These are phyloP conservation scores for Palythoa grandis DNA, from an alignment of 92 coral and sea anemone genomes.

Conservation along the genomic window DNA sequence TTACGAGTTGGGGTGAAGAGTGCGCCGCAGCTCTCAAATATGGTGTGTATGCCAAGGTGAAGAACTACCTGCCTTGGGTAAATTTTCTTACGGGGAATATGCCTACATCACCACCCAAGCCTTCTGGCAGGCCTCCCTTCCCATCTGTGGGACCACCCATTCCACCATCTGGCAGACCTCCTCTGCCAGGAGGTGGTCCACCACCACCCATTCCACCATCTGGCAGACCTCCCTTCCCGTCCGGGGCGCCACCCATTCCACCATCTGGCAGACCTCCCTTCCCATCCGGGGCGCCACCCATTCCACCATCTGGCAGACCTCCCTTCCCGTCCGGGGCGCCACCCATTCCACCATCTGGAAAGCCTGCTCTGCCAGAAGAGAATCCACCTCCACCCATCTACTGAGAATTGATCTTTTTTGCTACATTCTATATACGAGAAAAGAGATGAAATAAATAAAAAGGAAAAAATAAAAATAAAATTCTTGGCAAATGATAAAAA, in stretches of 20 bases:
- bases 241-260: not conserved
- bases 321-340: constrained; percentile 5
- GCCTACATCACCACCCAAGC: constrained; percentile 25
- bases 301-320: not conserved
- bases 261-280: constrained; percentile 16
- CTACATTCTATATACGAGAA: no score
- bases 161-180: not conserved
- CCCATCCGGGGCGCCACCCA: constrained; percentile 1
- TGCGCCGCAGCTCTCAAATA: constrained; percentile 82
- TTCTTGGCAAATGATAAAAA: no score
- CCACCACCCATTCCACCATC: not conserved
- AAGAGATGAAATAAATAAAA: no score
- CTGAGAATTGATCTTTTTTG: no score
- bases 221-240: not conserved
- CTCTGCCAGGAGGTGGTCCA: constrained; percentile 15
- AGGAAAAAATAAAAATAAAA: no score
- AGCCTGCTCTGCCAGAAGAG: not conserved
- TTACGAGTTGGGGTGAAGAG: constrained; percentile 81
- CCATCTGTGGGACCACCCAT: not conserved
- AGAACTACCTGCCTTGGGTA: constrained; percentile 69
- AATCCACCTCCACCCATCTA: no score
- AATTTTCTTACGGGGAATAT: constrained; percentile 60
- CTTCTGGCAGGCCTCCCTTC: not conserved
- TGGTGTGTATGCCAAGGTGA: constrained; percentile 73
- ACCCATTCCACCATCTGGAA: not conserved